Evolutionary conservation across 2,888 invertebrate species (phyloP), one percentile per base, ranked within the genome.

Genomic region (Adineta ricciae): DNA sequence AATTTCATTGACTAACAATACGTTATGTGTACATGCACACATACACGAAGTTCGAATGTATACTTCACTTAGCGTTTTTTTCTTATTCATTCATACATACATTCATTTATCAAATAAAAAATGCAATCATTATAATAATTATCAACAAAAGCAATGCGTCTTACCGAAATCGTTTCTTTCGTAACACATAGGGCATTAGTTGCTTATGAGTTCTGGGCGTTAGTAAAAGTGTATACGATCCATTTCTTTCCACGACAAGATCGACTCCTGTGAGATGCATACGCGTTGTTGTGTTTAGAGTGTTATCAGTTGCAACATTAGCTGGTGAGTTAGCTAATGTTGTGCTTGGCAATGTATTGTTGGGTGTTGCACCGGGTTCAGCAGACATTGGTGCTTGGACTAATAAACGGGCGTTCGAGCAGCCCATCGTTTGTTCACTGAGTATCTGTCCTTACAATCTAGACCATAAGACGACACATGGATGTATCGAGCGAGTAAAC

Each of bases 171-270:
- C 78, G 24, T 78, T 78, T 78, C 14, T 78, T 78, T 78, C 78
- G 38, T 41, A 78, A 41, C 14, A 78, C 78, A 78, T 41, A 78
- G 41, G 78, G 78, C 78, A 78, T 78, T 78, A 78, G n/a, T 24
- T 78, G 78, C n/a, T 78, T 78, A 41, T 78, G 78, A 24, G 78
- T 78, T 41, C 41, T 78, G 11, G 78, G 78, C 2, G 78, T 78
- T n/a, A 78, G 14, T 78, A 78, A 78, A 41, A 78, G 78, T 11
- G 78, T 78, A 24, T 78, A 78, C 5, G 78, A 78, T 36, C 78
- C 78, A 41, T 78, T 78, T 78, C 78, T 78, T 41, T 78, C 78
- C 41, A 78, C 78, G 41, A 78, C 78, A 24, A 78, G 41, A 78
- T 78, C 78, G n/a, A 78, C 78, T 41, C 78, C 78, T 38, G 38